Evolutionary conservation across 2,797 vertebrate species (phyloP).

Genomic region (Enteromius unitaeniatus): DNA sequence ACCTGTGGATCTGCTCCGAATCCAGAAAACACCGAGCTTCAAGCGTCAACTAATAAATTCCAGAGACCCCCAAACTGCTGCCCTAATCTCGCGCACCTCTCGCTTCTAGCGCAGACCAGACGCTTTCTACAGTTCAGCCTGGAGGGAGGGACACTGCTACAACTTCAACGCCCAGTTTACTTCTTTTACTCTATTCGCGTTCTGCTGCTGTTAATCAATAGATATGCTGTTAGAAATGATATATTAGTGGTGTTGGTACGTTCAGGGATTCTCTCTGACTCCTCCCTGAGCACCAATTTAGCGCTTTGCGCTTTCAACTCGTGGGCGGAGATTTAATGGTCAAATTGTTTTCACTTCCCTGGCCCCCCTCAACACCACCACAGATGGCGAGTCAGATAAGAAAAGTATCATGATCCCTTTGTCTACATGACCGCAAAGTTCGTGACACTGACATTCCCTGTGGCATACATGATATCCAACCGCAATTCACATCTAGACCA

Average conservation of each 20-base stretch:
- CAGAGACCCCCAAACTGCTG: constrained; percentile 65
- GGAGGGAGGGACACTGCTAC: constrained; percentile 63
- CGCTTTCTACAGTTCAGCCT: constrained; percentile 56
- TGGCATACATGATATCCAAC: constrained; percentile 73
- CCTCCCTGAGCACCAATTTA: constrained; percentile 64
- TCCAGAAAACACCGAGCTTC: constrained; percentile 45
- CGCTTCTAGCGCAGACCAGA: neutral
- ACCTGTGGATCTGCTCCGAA: constrained; percentile 54
- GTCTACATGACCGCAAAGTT: constrained; percentile 74
- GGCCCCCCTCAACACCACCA: constrained; percentile 75
- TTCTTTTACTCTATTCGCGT: constrained; percentile 47
- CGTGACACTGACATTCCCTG: constrained; percentile 80
- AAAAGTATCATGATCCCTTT: constrained; percentile 68
- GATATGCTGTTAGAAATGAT: neutral
- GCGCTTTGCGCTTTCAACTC: constrained; percentile 67
- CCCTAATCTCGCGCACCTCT: constrained; percentile 54
- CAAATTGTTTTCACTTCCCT: constrained; percentile 74
- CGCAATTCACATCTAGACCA: constrained; percentile 58
- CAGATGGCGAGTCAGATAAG: constrained; percentile 80
- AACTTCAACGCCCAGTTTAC: constrained; percentile 31
- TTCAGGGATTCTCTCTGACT: constrained; percentile 38
- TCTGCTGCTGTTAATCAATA: constrained; percentile 4
- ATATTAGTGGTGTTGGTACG: neutral
- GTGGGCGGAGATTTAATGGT: constrained; percentile 54
- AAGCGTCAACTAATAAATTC: constrained; percentile 67